These are phyloP conservation scores for Rhopalosiphum padi DNA, from an alignment of 1,140 invertebrate genomes.

Conservation along the genomic window DNA sequence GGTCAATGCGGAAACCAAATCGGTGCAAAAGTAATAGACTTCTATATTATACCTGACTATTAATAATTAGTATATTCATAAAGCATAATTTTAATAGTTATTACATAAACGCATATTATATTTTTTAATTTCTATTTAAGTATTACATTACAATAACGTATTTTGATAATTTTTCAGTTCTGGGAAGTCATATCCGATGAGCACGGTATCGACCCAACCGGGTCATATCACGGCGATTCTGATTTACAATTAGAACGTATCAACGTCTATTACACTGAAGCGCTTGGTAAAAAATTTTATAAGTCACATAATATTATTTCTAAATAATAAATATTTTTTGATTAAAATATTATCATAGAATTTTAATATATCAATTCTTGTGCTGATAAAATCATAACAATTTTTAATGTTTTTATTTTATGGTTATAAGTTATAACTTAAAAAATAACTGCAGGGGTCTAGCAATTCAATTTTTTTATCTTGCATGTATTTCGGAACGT, in stretches of 20 bases:
- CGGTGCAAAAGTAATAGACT: constrained; percentile 73
- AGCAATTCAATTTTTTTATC: not conserved
- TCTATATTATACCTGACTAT: not conserved
- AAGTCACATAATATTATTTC: not conserved
- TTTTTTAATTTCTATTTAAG: not conserved
- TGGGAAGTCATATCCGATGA: constrained; percentile 63
- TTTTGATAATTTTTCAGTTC: constrained; percentile 39
- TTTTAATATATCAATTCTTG: not conserved
- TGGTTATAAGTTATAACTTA: not conserved
- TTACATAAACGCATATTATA: not conserved
- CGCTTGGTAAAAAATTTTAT: constrained; percentile 62
- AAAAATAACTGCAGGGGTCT: not conserved
- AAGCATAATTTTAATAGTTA: not conserved
- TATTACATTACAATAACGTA: not conserved
- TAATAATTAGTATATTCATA: not conserved
- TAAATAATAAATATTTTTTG: not conserved
- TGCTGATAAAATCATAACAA: not conserved
- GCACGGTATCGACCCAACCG: constrained; percentile 67
- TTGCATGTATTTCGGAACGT: not conserved
- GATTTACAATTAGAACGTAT: constrained; percentile 72
- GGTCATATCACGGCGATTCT: constrained; percentile 70
- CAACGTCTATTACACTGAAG: constrained; percentile 75
- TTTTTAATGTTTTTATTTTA: not conserved
- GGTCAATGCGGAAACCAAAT: constrained; percentile 88
- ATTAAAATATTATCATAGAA: not conserved